phyloP scores from a whole-genome alignment of 2,888 invertebrate species.

The Protonemura montana region DNA sequence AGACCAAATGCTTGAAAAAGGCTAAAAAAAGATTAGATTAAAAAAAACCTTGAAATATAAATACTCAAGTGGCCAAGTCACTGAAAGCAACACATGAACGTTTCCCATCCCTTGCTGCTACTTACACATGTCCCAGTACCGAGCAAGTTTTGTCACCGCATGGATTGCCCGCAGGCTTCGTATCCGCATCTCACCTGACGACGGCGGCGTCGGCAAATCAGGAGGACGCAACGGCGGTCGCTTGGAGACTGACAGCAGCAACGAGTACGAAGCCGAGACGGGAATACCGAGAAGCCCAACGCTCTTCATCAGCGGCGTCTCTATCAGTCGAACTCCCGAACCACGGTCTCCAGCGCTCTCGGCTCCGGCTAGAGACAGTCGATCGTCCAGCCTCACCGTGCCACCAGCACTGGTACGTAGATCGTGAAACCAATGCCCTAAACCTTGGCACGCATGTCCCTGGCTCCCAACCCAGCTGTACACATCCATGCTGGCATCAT shows the following conservation, averaged over 20 bases:
- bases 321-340: constrained; percentile 65
- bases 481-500: too few relatives aligned
- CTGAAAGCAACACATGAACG: too few relatives aligned
- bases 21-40: too few relatives aligned
- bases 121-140: too few relatives aligned
- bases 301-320: constrained; percentile 66
- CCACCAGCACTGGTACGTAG: constrained; percentile 55
- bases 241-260: constrained; percentile 62
- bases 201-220: neutral
- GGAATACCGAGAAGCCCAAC: constrained; percentile 66
- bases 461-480: too few relatives aligned
- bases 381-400: constrained; percentile 63
- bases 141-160: too few relatives aligned
- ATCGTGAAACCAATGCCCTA: too few relatives aligned
- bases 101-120: too few relatives aligned
- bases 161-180: constrained; percentile 40
- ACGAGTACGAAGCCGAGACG: constrained; percentile 66
- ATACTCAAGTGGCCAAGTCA: too few relatives aligned
- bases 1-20: too few relatives aligned
- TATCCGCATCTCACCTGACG: constrained; percentile 49
- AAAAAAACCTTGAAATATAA: too few relatives aligned
- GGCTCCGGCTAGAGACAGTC: constrained; percentile 59
- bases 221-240: constrained; percentile 14
- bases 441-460: constrained; percentile 13
- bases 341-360: constrained; percentile 59